Conservation (phyloP, 1,140 invertebrate genomes). For the Tribolium castaneum region DNA sequence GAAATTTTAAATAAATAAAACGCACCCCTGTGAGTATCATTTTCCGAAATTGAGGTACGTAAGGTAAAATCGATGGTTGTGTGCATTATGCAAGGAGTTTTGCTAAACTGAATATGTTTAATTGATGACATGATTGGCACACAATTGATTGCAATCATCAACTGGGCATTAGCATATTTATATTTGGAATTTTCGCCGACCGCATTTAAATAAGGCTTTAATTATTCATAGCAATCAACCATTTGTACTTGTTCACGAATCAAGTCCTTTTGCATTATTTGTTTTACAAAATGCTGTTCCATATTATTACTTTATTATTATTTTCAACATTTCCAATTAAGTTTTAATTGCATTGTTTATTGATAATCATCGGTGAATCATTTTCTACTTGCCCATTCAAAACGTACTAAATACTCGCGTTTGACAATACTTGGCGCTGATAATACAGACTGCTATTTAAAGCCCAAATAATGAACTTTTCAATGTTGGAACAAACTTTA, state of each 20-base stretch:
- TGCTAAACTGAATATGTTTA: conserved; percentile 9
- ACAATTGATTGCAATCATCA: conserved; percentile 20
- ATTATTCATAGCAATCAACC: conserved; percentile 30
- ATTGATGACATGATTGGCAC: conserved; percentile 22
- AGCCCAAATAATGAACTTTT: conserved; percentile 8
- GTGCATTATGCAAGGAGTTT: neutral
- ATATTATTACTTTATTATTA: neutral
- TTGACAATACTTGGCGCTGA: neutral
- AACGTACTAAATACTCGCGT: neutral
- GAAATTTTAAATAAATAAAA: conserved; percentile 10
- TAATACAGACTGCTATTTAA: neutral
- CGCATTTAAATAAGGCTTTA: conserved; percentile 28
- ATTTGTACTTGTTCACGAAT: neutral
- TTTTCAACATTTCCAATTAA: neutral
- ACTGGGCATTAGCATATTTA: conserved; percentile 28
- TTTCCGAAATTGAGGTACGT: neutral
- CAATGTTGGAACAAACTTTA: conserved; percentile 2
- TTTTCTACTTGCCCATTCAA: neutral
- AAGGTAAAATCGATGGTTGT: neutral
- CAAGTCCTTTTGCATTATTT: neutral
- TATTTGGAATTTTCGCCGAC: conserved; percentile 21
- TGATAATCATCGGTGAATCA: neutral
- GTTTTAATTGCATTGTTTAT: neutral
- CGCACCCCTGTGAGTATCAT: neutral
- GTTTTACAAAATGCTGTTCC: neutral